Conservation (phyloP, 2,797 vertebrate species). For the Naso thynnoides region DNA sequence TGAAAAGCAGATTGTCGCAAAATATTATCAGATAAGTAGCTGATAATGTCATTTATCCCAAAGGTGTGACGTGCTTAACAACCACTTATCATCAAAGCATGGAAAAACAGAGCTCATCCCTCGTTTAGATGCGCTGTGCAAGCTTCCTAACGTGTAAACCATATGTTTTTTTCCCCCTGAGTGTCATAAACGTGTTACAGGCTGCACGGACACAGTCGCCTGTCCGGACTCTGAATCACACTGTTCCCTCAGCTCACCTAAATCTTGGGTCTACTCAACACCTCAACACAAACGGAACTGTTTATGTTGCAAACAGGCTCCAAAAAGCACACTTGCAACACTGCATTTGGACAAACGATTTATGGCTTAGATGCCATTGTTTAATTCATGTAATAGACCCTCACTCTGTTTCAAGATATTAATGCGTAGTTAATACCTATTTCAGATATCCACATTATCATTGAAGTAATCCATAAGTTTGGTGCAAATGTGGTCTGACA, state of each 20-base stretch:
- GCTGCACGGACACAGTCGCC: slow-evolving; percentile 64
- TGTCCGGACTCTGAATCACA: slow-evolving; percentile 75
- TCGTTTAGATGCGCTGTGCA: slow-evolving; percentile 50
- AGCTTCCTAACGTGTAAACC: slow-evolving; percentile 73
- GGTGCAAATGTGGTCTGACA: slow-evolving; percentile 7
- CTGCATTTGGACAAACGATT: slow-evolving; percentile 62
- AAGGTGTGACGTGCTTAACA: slow-evolving; percentile 67
- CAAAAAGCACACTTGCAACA: slow-evolving; percentile 51
- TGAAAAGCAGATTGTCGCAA: slow-evolving; percentile 56
- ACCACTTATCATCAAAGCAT: slow-evolving; percentile 71
- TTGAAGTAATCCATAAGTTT: background rate
- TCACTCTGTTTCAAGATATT: slow-evolving; percentile 18
- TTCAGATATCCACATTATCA: background rate
- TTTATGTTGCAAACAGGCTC: slow-evolving; percentile 71
- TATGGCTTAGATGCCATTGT: slow-evolving; percentile 49
- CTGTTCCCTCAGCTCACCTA: slow-evolving; percentile 73
- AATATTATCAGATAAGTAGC: slow-evolving; percentile 65
- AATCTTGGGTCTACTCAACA: slow-evolving; percentile 79
- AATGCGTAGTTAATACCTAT: background rate
- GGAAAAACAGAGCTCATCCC: slow-evolving; percentile 68
- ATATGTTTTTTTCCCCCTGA: slow-evolving; percentile 72
- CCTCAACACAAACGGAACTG: slow-evolving; percentile 77
- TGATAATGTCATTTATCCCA: slow-evolving; percentile 74
- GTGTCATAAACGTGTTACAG: slow-evolving; percentile 76
- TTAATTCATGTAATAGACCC: slow-evolving; percentile 10